Base-by-base conservation (phyloP, 2,113 vertebrate genomes). In the Paramormyrops kingsleyae region DNA sequence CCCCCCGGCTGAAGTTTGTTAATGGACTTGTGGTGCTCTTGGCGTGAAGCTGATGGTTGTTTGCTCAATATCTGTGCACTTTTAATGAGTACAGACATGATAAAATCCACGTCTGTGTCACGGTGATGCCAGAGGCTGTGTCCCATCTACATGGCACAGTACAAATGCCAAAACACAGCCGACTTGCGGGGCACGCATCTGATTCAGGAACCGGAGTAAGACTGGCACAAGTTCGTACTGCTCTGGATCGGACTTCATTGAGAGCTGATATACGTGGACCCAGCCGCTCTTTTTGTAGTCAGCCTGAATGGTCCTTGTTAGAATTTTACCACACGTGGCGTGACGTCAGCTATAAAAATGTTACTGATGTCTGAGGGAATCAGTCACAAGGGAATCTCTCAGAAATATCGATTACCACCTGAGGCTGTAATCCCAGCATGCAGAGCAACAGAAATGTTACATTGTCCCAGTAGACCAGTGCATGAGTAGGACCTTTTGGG, bases 31-130 rank as follows among this genome's bases (percentile, higher is more conserved):
- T 27, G 21, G 24, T 49, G 47, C 70, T 52, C 31, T 35, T 85
- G 42, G 83, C 24, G 4, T n/a, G 10, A 35, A 46, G 35, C 70
- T 88, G 59, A 90, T 80, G 86, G 84, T 44, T 56, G 12, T 56
- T 53, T 80, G 42, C n/a, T 90, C 89, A 87, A 80, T 77, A 90
- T 24, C 85, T 47, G 47, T 87, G 35, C n/a, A 10, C 27, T 87
- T 87, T 70, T 62, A 87, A 74, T 59, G 39, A 15, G 17, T 35
- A 42, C 10, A 35, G 8, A 13, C 46, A 13, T 27, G 42, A 9
- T 49, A 13, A 49, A 50, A 87, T 87, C 8, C 49, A 53, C 9
- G 49, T 49, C 27, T 53, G n/a, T 52, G 49, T 49, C 3, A 49
- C 19, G 1, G 46, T 46, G 8, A 21, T 49, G 39, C 42, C 44